phyloP scores from a whole-genome alignment of 2,113 vertebrate species.

The Plecotus auritus region DNA sequence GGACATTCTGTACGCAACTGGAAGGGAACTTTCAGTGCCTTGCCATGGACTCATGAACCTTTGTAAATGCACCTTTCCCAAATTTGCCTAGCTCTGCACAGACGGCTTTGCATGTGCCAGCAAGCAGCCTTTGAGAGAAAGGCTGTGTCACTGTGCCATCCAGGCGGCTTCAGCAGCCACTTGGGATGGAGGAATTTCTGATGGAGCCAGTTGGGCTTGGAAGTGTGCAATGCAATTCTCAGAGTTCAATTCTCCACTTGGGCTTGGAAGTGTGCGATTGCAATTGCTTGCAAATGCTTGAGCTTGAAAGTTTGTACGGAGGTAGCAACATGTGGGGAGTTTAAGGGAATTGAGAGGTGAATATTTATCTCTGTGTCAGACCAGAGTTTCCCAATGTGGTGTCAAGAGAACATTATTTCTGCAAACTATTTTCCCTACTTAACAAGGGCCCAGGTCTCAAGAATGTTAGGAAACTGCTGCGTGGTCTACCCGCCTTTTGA shows the following conservation, averaged over 20 bases:
- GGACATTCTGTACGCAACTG: accelerated
- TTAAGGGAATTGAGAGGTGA: background rate
- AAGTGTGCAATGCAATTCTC: background rate
- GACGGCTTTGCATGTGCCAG: accelerated
- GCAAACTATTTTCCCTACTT: background rate
- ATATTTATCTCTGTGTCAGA: background rate
- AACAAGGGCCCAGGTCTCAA: background rate
- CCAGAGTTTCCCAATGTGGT: background rate
- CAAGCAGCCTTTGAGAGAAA: background rate
- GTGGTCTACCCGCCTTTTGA: background rate
- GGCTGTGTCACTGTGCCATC: accelerated
- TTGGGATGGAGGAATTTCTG: background rate
- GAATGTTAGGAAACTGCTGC: background rate
- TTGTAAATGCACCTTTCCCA: background rate
- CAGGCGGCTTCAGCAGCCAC: background rate
- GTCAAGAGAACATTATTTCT: background rate
- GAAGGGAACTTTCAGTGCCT: background rate
- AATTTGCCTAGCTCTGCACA: background rate
- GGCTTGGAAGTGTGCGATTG: background rate
- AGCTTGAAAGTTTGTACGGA: background rate
- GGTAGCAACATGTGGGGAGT: background rate
- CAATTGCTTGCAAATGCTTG: background rate
- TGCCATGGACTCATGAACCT: too few species aligned
- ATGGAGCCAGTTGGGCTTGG: background rate
- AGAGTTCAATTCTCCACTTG: background rate